A percentile compares a stretch with the other conserved stretches of the same genome.
Conservation (phyloP, 2,888 invertebrate species). For the Oscheius sp. region DNA sequence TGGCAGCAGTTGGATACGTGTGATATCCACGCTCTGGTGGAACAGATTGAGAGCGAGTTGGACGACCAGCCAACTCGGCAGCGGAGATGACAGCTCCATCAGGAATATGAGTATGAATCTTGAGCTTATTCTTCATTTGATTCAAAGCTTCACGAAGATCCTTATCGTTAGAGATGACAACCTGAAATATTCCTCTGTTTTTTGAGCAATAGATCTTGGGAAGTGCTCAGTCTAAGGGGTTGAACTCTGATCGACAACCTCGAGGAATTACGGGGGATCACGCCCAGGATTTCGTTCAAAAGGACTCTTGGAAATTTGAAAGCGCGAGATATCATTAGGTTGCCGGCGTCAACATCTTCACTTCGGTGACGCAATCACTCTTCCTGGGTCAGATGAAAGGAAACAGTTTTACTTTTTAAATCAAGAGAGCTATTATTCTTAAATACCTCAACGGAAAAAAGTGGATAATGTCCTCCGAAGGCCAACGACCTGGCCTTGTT, state of each 20-base stretch:
- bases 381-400: too few species aligned
- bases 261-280: neutral
- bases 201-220: neutral
- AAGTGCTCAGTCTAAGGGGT: neutral
- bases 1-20: constrained; percentile 51
- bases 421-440: too few species aligned
- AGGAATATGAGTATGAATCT: constrained; percentile 56
- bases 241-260: constrained; percentile 7
- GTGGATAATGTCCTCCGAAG: too few species aligned
- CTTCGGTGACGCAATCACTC: too few species aligned
- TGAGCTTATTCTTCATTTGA: constrained; percentile 59
- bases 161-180: constrained; percentile 55
- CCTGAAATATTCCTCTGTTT: constrained; percentile 36
- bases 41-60: constrained; percentile 61
- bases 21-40: constrained; percentile 59
- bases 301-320: constrained; percentile 1
- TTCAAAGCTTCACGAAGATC: constrained; percentile 61
- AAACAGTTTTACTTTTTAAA: too few species aligned
- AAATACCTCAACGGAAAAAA: too few species aligned
- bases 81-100: constrained; percentile 60
- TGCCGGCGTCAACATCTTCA: neutral
- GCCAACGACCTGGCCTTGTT: too few species aligned
- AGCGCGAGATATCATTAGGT: constrained; percentile 7
- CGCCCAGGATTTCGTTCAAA: neutral
- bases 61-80: constrained; percentile 59